Percentiles rank a stretch among this genome's conserved stretches.
Evolutionary conservation across 2,888 invertebrate species (phyloP).

Genomic region (Tromatobia lineatoria): DNA sequence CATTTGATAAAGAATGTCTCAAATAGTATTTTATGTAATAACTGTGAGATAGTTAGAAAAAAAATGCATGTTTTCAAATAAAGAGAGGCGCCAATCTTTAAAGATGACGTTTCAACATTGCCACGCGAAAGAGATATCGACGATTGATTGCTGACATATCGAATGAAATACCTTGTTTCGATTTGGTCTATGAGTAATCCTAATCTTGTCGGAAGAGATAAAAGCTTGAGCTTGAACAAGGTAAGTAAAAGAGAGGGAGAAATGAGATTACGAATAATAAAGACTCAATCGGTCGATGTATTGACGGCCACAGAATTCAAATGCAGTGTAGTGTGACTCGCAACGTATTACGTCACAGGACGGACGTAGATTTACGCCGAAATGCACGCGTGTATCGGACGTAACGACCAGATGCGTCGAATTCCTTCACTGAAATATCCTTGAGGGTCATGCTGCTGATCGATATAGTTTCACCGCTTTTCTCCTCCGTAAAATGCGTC

Average conservation of each 20-base stretch:
- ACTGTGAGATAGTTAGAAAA: not conserved
- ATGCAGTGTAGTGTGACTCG: conserved; percentile 17
- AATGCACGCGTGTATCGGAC: conserved; percentile 26
- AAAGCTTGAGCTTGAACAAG: not conserved
- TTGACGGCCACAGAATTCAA: conserved; percentile 5
- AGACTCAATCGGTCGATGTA: not conserved
- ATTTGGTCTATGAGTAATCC: conserved; percentile 45
- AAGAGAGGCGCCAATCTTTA: not conserved
- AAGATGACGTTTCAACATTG: not conserved
- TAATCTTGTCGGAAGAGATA: conserved; percentile 25
- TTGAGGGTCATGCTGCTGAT: conserved; percentile 8
- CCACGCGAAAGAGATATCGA: conserved; percentile 7
- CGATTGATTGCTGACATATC: conserved; percentile 5
- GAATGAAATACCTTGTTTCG: conserved; percentile 19
- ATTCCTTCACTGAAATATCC: conserved; percentile 61
- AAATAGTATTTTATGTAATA: not conserved
- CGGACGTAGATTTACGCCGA: conserved; percentile 45
- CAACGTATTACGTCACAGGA: conserved; percentile 30
- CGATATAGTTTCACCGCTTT: not conserved
- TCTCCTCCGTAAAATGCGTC: not conserved
- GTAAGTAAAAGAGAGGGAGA: conserved; percentile 29
- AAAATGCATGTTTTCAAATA: not conserved
- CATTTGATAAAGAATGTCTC: too few species aligned
- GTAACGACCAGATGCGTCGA: conserved; percentile 58
- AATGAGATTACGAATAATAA: not conserved